phyloP scores from a whole-genome alignment of 1,140 invertebrate species.

The Drosophila nebulosa region DNA sequence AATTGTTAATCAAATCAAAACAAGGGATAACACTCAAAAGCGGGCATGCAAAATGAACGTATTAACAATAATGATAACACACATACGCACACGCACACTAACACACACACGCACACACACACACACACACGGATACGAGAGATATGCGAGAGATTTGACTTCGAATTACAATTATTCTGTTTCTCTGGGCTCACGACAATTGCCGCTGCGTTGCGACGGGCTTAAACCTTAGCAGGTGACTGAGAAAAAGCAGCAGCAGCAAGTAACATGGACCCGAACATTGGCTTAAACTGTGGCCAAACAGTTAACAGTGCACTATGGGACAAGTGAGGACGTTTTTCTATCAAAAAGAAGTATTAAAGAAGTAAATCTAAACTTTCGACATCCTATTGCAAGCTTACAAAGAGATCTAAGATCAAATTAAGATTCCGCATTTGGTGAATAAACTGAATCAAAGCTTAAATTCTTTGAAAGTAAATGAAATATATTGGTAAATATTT shows the following conservation, averaged over 20 bases:
- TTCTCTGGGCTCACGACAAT: neutral
- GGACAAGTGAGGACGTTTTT: neutral
- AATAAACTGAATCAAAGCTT: no score
- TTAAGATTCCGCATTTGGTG: no score
- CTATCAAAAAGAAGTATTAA: no score
- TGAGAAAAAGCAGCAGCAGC: conserved; percentile 42
- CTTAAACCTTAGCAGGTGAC: conserved; percentile 64
- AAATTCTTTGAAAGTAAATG: no score
- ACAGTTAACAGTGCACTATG: neutral
- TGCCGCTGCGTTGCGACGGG: conserved; percentile 60
- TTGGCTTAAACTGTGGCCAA: neutral
- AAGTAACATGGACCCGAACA: neutral
- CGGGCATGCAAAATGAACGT: conserved; percentile 35
- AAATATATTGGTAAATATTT: no score
- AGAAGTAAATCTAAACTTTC: no score
- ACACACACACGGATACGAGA: conserved; percentile 31
- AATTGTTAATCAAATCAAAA: conserved; percentile 34
- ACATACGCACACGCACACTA: conserved; percentile 20
- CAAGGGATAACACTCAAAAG: conserved; percentile 21
- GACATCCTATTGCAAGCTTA: no score
- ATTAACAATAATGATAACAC: conserved; percentile 32
- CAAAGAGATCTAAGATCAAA: no score
- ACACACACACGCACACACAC: conserved; percentile 13
- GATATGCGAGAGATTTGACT: neutral
- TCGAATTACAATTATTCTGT: neutral